These are phyloP conservation scores for Scomber japonicus DNA, from an alignment of 2,113 vertebrate genomes.

Conservation along the genomic window DNA sequence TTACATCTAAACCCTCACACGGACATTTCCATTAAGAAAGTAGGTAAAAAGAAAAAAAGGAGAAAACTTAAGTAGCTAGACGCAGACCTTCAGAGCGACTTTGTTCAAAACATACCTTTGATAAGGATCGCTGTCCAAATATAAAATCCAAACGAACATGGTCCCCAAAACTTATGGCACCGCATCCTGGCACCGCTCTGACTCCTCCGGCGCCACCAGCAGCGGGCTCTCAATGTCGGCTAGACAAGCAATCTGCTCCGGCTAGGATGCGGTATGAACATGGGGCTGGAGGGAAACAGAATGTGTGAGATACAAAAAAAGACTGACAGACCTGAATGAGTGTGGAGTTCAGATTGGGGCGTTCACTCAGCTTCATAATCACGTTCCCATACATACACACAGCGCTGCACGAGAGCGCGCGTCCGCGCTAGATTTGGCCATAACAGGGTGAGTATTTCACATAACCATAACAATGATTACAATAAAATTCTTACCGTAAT, in stretches of 20 bases:
- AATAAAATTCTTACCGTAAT: no score
- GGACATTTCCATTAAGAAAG: neutral
- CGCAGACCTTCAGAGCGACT: neutral
- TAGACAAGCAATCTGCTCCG: slow-evolving; percentile 36
- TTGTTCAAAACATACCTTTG: slow-evolving; percentile 71
- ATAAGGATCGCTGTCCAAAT: slow-evolving; percentile 77
- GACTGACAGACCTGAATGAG: slow-evolving; percentile 34
- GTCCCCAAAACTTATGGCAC: slow-evolving; percentile 76
- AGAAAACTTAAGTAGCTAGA: neutral
- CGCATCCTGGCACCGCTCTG: slow-evolving; percentile 73
- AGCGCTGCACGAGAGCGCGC: slow-evolving; percentile 31
- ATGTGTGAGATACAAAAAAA: slow-evolving; percentile 7
- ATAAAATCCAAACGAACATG: slow-evolving; percentile 75
- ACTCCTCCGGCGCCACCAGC: slow-evolving; percentile 40
- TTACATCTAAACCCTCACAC: neutral
- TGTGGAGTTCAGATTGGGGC: slow-evolving; percentile 55
- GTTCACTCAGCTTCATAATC: slow-evolving; percentile 42
- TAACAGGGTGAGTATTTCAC: neutral
- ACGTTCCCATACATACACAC: slow-evolving; percentile 18
- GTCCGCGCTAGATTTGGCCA: neutral
- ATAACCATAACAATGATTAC: neutral
- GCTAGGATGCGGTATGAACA: slow-evolving; percentile 39
- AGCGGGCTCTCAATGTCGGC: slow-evolving; percentile 38
- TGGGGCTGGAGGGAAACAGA: slow-evolving; percentile 34
- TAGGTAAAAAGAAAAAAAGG: neutral